Conservation (phyloP, 1,140 invertebrate genomes). For the Diorhabda elongata region DNA sequence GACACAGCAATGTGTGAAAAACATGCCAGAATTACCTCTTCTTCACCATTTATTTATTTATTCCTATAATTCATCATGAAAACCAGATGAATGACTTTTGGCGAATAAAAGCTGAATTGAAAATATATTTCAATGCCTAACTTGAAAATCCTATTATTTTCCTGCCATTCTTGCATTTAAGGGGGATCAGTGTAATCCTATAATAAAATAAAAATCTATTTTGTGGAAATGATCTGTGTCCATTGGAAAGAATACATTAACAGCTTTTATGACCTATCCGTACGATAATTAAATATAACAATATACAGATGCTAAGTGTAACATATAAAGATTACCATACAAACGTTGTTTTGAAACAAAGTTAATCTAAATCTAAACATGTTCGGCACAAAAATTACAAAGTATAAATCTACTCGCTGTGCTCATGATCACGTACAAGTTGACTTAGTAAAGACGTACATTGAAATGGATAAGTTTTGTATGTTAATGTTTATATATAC, state of each 20-base stretch:
- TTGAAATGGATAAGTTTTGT: slow-evolving; percentile 3
- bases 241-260: neutral
- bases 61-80: too few relatives aligned
- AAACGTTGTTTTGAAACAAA: slow-evolving; percentile 12
- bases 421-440: slow-evolving; percentile 22
- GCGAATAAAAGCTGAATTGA: too few relatives aligned
- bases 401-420: slow-evolving; percentile 21
- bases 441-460: slow-evolving; percentile 11
- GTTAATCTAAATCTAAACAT: slow-evolving; percentile 13
- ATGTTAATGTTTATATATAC: slow-evolving; percentile 3
- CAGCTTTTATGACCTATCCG: neutral
- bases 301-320: slow-evolving; percentile 4
- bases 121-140: neutral
- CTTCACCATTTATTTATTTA: too few relatives aligned
- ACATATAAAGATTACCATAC: neutral
- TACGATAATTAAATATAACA: neutral
- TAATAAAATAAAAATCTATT: neutral
- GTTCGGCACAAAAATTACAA: slow-evolving; percentile 17
- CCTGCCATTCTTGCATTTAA: neutral
- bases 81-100: too few relatives aligned
- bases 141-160: neutral
- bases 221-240: neutral
- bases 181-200: neutral
- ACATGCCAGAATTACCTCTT: too few relatives aligned
- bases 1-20: too few relatives aligned